Evolutionary conservation across 2,888 invertebrate genomes (phyloP).

Genomic region (Euphydryas editha): DNA sequence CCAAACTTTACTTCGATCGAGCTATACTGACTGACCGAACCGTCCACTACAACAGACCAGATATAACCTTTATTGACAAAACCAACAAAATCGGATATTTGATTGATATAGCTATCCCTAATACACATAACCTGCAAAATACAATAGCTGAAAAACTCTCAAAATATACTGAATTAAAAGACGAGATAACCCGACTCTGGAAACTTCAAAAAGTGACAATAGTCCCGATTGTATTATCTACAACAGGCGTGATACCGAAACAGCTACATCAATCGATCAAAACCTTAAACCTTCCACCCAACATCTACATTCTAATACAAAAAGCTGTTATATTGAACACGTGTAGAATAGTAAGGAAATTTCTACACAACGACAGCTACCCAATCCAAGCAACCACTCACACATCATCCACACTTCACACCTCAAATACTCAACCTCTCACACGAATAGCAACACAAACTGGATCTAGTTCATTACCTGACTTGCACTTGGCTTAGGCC

Average conservation of each 20-base stretch:
- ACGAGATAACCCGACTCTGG: conserved; percentile 20
- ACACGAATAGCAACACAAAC: no score
- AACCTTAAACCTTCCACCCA: background rate
- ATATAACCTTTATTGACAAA: conserved; percentile 34
- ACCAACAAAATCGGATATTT: conserved; percentile 25
- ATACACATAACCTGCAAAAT: conserved; percentile 35
- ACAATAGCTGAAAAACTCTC: conserved; percentile 37
- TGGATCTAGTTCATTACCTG: no score
- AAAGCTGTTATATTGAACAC: conserved; percentile 21
- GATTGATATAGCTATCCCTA: no score
- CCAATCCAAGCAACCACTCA: no score
- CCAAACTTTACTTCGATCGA: background rate
- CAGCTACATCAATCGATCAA: conserved; percentile 7
- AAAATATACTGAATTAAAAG: no score
- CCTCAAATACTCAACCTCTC: no score
- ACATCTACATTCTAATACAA: conserved; percentile 8
- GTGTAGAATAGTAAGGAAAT: conserved; percentile 26
- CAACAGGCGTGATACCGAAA: conserved; percentile 20
- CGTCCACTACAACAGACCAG: no score
- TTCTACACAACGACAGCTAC: no score
- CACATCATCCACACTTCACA: no score
- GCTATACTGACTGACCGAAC: background rate
- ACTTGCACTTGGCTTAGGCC: no score
- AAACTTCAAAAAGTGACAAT: conserved; percentile 10
- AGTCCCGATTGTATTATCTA: conserved; percentile 23